Evolutionary conservation across 2,113 vertebrate genomes (phyloP).

Genomic region (Eleginops maclovinus): DNA sequence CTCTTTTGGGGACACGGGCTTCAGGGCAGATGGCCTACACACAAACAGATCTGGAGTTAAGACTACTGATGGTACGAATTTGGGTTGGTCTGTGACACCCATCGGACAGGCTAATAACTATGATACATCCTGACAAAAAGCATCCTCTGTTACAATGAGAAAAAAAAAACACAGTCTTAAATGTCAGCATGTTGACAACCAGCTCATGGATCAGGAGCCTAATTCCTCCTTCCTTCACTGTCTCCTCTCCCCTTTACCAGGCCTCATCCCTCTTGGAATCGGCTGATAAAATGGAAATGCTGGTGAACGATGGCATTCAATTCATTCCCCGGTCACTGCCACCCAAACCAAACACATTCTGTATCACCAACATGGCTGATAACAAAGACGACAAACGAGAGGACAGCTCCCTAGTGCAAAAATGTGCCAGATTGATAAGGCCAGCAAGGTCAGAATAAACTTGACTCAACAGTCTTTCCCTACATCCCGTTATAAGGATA

Average conservation of each 20-base stretch:
- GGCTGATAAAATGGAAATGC: neutral
- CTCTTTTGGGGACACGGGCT: neutral
- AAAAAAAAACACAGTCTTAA: neutral
- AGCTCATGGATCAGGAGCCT: slow-evolving; percentile 3
- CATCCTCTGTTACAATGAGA: neutral
- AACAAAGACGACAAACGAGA: neutral
- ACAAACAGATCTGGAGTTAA: neutral
- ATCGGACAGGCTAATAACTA: neutral
- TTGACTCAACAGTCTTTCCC: neutral
- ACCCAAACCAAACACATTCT: neutral
- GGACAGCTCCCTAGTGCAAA: neutral
- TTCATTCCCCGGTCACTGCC: neutral
- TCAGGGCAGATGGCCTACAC: neutral
- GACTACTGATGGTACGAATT: neutral
- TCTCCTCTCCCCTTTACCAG: neutral
- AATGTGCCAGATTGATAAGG: neutral
- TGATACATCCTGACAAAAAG: slow-evolving; percentile 12
- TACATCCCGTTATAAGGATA: no score
- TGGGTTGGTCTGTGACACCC: neutral
- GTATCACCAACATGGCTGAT: neutral
- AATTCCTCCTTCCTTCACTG: neutral
- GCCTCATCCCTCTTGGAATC: neutral
- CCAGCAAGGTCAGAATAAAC: neutral
- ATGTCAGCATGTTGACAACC: slow-evolving; percentile 1
- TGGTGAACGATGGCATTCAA: neutral